phyloP scores from a whole-genome alignment of 2,888 invertebrate genomes.

The Argynnis bischoffii region DNA sequence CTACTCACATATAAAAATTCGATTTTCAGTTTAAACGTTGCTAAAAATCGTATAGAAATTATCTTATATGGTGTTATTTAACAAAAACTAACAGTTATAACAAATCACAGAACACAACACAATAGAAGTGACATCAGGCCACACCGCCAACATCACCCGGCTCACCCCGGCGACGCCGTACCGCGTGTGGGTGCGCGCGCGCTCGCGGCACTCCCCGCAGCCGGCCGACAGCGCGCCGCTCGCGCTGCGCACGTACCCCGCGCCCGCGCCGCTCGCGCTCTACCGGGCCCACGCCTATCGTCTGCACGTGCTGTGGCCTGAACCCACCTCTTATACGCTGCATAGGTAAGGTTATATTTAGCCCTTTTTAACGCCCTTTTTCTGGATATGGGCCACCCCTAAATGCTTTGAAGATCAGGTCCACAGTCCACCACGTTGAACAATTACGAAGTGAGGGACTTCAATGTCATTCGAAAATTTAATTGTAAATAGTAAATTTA shows the following conservation, averaged over 20 bases:
- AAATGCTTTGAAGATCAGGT: too few relatives aligned
- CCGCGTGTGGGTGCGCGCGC: slow-evolving; percentile 88
- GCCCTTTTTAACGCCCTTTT: background rate
- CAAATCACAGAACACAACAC: slow-evolving; percentile 66
- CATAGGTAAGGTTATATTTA: slow-evolving; percentile 49
- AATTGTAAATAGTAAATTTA: too few relatives aligned
- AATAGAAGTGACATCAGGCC: slow-evolving; percentile 65
- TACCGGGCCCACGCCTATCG: slow-evolving; percentile 64
- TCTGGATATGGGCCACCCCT: too few relatives aligned
- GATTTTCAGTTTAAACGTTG: too few relatives aligned
- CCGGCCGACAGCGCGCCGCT: slow-evolving; percentile 83
- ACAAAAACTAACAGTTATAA: background rate
- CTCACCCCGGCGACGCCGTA: slow-evolving; percentile 87
- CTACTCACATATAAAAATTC: too few relatives aligned
- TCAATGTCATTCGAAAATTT: too few relatives aligned
- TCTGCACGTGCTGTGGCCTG: slow-evolving; percentile 86
- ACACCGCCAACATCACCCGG: slow-evolving; percentile 78
- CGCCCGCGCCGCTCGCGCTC: slow-evolving; percentile 85
- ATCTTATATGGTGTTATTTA: too few relatives aligned
- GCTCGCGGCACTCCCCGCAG: slow-evolving; percentile 85
- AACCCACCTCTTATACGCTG: slow-evolving; percentile 64
- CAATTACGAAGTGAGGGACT: background rate
- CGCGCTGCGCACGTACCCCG: slow-evolving; percentile 86
- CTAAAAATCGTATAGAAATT: too few relatives aligned
- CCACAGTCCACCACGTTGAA: too few relatives aligned